Conservation (phyloP, 1,140 invertebrate species). For the Asobara japonica region DNA sequence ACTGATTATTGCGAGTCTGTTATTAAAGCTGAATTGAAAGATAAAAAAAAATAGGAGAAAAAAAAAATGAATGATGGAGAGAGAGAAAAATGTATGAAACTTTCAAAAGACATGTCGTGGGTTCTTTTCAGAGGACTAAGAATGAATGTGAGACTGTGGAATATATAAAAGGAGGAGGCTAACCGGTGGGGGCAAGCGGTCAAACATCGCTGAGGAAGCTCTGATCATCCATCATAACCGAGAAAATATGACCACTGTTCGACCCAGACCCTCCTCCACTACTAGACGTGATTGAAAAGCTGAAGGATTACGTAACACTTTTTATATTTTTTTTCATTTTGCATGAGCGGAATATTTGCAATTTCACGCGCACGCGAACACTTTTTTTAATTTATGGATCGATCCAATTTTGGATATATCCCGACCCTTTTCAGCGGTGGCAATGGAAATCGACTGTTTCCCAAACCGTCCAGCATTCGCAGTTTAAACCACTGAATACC, state of each 20-base stretch:
- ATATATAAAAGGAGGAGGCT: slow-evolving; percentile 21
- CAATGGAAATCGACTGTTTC: too few species aligned
- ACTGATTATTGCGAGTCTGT: slow-evolving; percentile 10
- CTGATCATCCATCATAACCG: slow-evolving; percentile 26
- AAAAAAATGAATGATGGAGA: background rate
- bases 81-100: slow-evolving; percentile 6
- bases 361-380: background rate
- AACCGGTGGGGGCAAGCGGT: slow-evolving; percentile 23
- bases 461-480: too few species aligned
- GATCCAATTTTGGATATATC: too few species aligned
- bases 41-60: background rate
- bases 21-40: slow-evolving; percentile 11
- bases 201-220: slow-evolving; percentile 23
- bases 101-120: slow-evolving; percentile 5
- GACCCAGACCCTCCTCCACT: slow-evolving; percentile 8
- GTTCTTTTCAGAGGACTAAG: slow-evolving; percentile 5
- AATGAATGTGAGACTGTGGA: slow-evolving; percentile 19
- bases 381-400: background rate
- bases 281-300: slow-evolving; percentile 8
- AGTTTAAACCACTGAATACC: too few species aligned
- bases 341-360: background rate
- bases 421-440: too few species aligned
- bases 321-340: background rate
- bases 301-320: background rate
- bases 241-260: slow-evolving; percentile 30